Evolutionary conservation across 2,888 invertebrate species (phyloP).

Genomic region (Drosophila borealis): DNA sequence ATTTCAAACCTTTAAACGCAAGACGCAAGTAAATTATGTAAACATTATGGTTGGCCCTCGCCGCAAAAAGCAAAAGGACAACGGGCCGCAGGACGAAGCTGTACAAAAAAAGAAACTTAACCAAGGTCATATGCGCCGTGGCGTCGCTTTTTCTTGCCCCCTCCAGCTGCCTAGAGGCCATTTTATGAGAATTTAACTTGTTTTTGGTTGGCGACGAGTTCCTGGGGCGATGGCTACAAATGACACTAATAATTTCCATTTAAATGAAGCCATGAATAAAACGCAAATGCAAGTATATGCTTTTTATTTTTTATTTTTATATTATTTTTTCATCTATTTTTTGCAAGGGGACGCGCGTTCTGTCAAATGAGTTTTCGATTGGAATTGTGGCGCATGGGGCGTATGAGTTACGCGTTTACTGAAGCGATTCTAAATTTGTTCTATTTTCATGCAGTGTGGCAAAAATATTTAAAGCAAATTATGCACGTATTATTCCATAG

Average conservation of each 20-base stretch:
- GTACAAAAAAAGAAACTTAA: constrained; percentile 42
- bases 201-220: constrained; percentile 4
- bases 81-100: constrained; percentile 13
- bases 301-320: constrained; percentile 24
- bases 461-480: neutral
- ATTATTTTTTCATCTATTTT: constrained; percentile 11
- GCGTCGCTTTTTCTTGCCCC: constrained; percentile 8
- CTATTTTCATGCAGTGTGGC: neutral
- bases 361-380: constrained; percentile 39
- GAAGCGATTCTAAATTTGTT: neutral
- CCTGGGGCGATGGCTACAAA: constrained; percentile 60
- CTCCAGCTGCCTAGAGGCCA: constrained; percentile 36
- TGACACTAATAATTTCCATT: constrained; percentile 79
- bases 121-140: constrained; percentile 65
- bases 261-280: constrained; percentile 74
- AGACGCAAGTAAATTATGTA: constrained; percentile 78
- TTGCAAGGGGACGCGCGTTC: neutral
- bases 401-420: neutral
- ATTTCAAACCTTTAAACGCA: constrained; percentile 79
- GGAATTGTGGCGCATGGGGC: neutral
- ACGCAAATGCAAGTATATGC: constrained; percentile 60
- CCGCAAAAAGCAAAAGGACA: constrained; percentile 39
- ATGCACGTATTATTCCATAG: neutral
- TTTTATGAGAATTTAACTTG: constrained; percentile 70
- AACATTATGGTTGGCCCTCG: constrained; percentile 70